These are phyloP conservation scores for Butorides virescens DNA, from an alignment of 2,113 vertebrate species.

Conservation along the genomic window DNA sequence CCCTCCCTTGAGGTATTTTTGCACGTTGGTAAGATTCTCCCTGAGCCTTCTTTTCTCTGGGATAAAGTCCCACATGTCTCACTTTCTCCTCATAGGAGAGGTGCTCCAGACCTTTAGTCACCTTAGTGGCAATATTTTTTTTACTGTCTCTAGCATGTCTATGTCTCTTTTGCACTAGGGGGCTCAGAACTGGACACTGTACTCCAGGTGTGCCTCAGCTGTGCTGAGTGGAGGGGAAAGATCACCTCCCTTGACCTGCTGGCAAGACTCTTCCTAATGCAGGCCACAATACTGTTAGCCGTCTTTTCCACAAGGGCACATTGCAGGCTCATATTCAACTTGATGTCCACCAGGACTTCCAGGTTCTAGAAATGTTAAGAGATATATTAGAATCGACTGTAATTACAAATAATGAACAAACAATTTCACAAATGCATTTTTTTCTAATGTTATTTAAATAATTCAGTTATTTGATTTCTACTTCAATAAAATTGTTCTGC, in stretches of 20 bases:
- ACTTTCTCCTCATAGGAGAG: neutral
- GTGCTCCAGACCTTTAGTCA: neutral
- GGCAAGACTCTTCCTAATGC: neutral
- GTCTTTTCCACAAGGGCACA: neutral
- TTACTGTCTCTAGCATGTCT: neutral
- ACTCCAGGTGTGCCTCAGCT: neutral
- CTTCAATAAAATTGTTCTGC: neutral
- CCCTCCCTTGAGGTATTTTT: neutral
- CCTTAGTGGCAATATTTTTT: neutral
- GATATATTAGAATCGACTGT: neutral
- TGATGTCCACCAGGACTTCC: neutral
- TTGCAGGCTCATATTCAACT: neutral
- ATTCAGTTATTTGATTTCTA: neutral
- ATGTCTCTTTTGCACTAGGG: neutral
- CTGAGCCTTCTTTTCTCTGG: neutral
- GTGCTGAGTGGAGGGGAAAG: neutral
- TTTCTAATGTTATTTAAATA: neutral
- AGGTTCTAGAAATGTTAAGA: neutral
- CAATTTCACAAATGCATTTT: neutral
- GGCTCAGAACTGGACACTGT: neutral
- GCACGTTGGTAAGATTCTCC: neutral
- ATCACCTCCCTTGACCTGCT: neutral
- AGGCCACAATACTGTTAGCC: fast-evolving
- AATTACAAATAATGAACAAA: neutral
- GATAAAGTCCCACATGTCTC: neutral